phyloP scores from a whole-genome alignment of 2,888 invertebrate species.

The Pyrgus malvae region DNA sequence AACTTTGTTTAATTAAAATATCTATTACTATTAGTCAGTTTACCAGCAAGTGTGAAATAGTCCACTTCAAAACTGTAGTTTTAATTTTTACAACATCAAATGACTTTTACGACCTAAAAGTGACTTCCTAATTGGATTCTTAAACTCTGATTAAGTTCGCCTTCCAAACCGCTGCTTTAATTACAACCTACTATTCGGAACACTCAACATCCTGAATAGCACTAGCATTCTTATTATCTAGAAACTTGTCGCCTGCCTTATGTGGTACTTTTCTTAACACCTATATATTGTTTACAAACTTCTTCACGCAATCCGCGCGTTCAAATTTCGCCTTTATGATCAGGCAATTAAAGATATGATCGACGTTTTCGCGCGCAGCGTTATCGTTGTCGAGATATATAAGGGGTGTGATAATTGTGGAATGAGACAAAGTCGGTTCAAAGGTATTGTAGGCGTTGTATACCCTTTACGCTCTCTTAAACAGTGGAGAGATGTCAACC shows the following conservation, averaged over 20 bases:
- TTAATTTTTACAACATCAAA: neutral
- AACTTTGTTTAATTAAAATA: no score
- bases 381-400: conserved; percentile 52
- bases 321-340: neutral
- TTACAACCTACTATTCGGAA: conserved; percentile 10
- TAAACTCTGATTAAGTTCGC: conserved; percentile 7
- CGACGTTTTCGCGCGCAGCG: conserved; percentile 29
- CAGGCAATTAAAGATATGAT: conserved; percentile 21
- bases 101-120: neutral
- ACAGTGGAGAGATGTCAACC: conserved; percentile 68
- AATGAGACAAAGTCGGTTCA: conserved; percentile 77
- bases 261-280: conserved; percentile 51
- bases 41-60: no score
- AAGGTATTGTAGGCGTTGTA: conserved; percentile 73
- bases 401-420: conserved; percentile 78
- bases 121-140: conserved; percentile 18
- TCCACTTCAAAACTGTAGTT: no score
- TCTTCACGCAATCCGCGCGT: neutral
- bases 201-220: conserved; percentile 17
- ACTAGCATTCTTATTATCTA: conserved; percentile 26
- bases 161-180: conserved; percentile 17
- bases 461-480: conserved; percentile 72
- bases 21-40: no score
- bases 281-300: conserved; percentile 36
- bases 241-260: conserved; percentile 31